These are phyloP conservation scores for Drosophila multiciliata DNA, from an alignment of 2,888 invertebrate species.

Conservation along the genomic window DNA sequence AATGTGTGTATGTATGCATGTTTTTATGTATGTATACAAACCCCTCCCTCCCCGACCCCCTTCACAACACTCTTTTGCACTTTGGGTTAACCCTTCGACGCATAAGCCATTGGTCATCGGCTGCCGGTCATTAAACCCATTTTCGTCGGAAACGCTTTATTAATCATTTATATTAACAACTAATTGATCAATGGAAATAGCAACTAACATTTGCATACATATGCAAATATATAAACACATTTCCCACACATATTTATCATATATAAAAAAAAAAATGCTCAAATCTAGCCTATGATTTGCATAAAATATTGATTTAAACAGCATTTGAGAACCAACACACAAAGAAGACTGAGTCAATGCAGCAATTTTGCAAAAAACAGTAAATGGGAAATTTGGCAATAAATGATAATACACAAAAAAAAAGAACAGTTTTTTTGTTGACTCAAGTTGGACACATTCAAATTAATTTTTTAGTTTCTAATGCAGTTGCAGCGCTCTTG, in stretches of 20 bases:
- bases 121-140: neutral
- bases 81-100: neutral
- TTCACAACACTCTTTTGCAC: neutral
- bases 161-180: neutral
- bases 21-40: too few species aligned
- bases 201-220: neutral
- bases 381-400: neutral
- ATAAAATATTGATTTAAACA: neutral
- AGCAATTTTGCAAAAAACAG: neutral
- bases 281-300: neutral
- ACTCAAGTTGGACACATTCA: neutral
- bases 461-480: neutral
- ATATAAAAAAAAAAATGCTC: neutral
- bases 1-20: neutral
- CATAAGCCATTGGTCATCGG: too few species aligned
- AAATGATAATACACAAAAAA: neutral
- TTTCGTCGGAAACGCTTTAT: neutral
- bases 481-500: neutral
- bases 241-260: neutral
- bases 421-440: neutral
- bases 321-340: neutral
- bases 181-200: neutral
- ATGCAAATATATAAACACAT: neutral
- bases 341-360: neutral
- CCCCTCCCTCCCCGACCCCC: too few species aligned